Evolutionary conservation across 2,113 vertebrate genomes (phyloP), one percentile per base, ranked within the genome.

Genomic region (Amphiprion ocellaris): DNA sequence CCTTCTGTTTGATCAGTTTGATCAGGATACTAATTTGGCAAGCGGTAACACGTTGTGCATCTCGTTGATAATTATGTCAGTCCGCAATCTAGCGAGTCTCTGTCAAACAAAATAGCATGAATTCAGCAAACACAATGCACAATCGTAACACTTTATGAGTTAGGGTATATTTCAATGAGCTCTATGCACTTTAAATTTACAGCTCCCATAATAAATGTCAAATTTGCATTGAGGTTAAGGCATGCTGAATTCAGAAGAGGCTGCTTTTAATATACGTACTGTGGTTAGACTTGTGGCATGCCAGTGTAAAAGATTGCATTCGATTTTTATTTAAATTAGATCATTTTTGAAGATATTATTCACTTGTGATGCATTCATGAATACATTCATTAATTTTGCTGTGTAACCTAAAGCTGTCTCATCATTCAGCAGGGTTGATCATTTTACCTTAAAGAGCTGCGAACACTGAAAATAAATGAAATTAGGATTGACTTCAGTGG

Each of bases 1-100:
- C 89, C 86, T 80, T 87, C 88, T 87, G 89, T 77, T 81, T 73
- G 59, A 86, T 72, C 74, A 47, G 58, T 71, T 60, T 50, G 74
- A 87, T 80, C 72, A 44, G 67, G 58, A 1, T 16, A 41, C 67
- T 61, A 7, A 70, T 37, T 66, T 76, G 82, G 54, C 74, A 72
- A 21, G 11, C 19, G 24, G n/a, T 17, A 39, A 55, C 62, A 64
- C n/a, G 56, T 60, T 21, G 9, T 76, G n/a, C 5, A 60, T 59
- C 26, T 74, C 63, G 64, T 46, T 62, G 59, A 74, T 46, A 50
- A 59, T 52, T 59, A n/a, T 30, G 46, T 75, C 53, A 24, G 4
- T 44, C 15, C 19, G 15, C 1, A 79, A 49, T 55, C 30, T 39
- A 21, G 14, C 0, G 0, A 26, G 4, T 68, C 33, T 76, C 21